phyloP scores from a whole-genome alignment of 2,113 vertebrate genomes.

The Athene noctua region DNA sequence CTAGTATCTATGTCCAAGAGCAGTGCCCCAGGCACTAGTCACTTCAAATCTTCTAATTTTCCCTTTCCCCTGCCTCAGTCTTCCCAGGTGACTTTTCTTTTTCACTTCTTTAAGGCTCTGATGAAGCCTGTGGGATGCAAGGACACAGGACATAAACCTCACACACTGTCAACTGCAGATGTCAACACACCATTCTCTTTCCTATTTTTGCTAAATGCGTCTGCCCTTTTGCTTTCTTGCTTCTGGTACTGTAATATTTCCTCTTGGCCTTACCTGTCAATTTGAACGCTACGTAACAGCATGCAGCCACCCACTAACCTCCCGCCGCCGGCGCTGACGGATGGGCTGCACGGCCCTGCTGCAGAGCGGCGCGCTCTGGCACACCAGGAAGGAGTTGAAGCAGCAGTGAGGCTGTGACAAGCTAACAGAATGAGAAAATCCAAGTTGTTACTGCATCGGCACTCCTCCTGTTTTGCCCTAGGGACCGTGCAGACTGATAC shows the following conservation, averaged over 20 bases:
- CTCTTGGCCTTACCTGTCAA: not conserved
- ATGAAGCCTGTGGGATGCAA: not conserved
- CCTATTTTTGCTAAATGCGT: not conserved
- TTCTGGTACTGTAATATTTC: not conserved
- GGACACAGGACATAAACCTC: not conserved
- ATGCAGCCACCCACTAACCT: not conserved
- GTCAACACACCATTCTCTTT: not conserved
- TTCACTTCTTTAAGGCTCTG: slow-evolving; percentile 41
- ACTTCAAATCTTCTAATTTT: slow-evolving; percentile 18
- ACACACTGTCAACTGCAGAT: not conserved
- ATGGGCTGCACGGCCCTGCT: not conserved
- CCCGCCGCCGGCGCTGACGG: not conserved
- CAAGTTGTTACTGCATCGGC: not conserved
- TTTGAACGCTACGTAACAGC: not conserved
- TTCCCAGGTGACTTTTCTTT: slow-evolving; percentile 42
- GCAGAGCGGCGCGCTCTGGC: not conserved
- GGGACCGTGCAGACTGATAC: not conserved
- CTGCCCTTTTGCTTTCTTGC: not conserved
- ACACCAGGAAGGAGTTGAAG: not conserved
- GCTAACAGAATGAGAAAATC: not conserved
- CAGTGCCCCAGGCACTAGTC: not conserved
- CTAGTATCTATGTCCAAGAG: not conserved
- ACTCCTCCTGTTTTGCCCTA: not conserved
- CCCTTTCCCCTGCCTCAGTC: slow-evolving; percentile 9
- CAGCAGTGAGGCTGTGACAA: not conserved